Percentiles rank a stretch among this genome's conserved stretches.
Conservation (phyloP, 2,888 invertebrate species). For the Anaspis maculata region DNA sequence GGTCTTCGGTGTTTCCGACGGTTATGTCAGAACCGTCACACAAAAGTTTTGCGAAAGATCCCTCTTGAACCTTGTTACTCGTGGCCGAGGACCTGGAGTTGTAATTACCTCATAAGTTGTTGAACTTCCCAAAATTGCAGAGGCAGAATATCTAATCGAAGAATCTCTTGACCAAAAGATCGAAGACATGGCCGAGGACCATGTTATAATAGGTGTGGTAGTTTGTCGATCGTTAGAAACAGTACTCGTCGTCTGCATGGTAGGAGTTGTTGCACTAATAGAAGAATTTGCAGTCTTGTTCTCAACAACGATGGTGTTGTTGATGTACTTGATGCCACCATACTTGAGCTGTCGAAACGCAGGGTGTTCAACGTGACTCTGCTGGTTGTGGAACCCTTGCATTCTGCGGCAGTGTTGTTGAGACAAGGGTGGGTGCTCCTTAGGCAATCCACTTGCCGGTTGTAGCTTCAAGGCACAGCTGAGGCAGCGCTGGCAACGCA, state of each 20-base stretch:
- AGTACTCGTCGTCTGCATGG: too few relatives aligned
- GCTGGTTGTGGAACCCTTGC: slow-evolving; percentile 23
- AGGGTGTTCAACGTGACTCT: slow-evolving; percentile 28
- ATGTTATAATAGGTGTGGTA: too few relatives aligned
- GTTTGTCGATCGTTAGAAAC: too few relatives aligned
- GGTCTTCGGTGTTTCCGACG: slow-evolving; percentile 24
- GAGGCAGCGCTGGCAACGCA: slow-evolving; percentile 36
- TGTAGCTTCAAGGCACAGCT: slow-evolving; percentile 32
- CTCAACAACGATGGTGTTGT: slow-evolving; percentile 12
- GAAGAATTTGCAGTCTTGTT: not conserved
- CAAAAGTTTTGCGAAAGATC: slow-evolving; percentile 27
- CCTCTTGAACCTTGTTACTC: slow-evolving; percentile 14
- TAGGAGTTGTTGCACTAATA: not conserved
- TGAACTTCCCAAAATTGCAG: slow-evolving; percentile 8
- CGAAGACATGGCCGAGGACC: slow-evolving; percentile 1
- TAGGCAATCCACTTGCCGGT: slow-evolving; percentile 30
- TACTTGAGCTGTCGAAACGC: slow-evolving; percentile 31
- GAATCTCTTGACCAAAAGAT: too few relatives aligned
- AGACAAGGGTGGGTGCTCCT: slow-evolving; percentile 32
- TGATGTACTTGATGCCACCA: slow-evolving; percentile 8
- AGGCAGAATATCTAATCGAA: slow-evolving; percentile 6
- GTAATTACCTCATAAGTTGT: too few relatives aligned
- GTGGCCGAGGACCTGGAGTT: slow-evolving; percentile 3
- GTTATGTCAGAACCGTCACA: slow-evolving; percentile 30
- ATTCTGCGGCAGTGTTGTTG: slow-evolving; percentile 29